Base-by-base conservation (phyloP, 2,797 vertebrate genomes). In the Amniataba percoides region DNA sequence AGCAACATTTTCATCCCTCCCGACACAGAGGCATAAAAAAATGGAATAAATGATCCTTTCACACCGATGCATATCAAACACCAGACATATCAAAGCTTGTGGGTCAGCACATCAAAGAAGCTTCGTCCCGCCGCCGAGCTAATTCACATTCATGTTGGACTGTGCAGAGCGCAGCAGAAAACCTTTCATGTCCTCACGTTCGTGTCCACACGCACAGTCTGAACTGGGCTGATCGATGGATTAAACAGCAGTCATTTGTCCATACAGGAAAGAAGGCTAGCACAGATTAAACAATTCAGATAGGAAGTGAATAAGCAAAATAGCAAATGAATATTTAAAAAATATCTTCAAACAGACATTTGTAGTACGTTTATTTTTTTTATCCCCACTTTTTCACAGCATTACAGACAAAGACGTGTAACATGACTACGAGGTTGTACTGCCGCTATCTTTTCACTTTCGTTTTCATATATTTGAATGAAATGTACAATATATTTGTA, bases 71-170 rank as follows among this genome's bases (percentile, higher is more conserved):
- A 85, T 80, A 88, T 88, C 66, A 80, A 74, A 73, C 74, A 43
- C 18, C 49, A 56, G 74, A 66, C 67, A 88, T 85, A 90, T 90
- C 80, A 90, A 91, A 90, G 87, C 79, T 58, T 21, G 61, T 52
- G 48, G 85, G 74, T 58, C 70, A 71, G 56, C 43, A 80, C 77
- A 92, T 92, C 87, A 92, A 90, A 92, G 84, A 53, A 8, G 76
- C 80, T 68, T 31, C 72, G 46, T 34, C 59, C 51, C 43, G 53
- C 66, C 16, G 43, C 60, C 0, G 25, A 14, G 39, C 79, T 86
- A 40, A 89, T 87, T 89, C 71, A 64, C 63, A 87, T 86, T 88
- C 82, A 83, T 70, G 71, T 21, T 55, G 55, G 80, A 77, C 64
- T 9, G 67, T 58, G 55, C 66, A 71, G 53, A 69, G 65, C 61